Conservation (phyloP, 2,797 vertebrate genomes). For the Pseudochromis fuscus region DNA sequence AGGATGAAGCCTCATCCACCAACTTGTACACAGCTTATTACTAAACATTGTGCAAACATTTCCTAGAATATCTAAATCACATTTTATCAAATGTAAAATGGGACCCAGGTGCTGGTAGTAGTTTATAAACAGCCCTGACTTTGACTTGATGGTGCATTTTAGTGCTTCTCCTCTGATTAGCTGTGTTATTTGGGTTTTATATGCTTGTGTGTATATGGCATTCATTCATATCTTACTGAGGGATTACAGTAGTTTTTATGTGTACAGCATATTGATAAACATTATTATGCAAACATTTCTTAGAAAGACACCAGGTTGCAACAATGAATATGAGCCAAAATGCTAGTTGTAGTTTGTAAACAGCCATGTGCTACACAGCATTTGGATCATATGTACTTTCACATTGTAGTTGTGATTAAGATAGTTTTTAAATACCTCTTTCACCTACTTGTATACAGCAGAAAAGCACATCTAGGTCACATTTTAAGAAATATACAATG, state of each 20-base stretch:
- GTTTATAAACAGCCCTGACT: not conserved
- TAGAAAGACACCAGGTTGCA: not conserved
- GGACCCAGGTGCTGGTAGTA: not conserved
- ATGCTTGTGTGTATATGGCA: not conserved
- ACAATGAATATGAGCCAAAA: no score
- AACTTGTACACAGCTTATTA: no score
- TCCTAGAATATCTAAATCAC: no score
- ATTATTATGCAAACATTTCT: not conserved
- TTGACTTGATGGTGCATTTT: not conserved
- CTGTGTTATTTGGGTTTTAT: no score
- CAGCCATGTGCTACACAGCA: no score
- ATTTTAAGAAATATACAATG: not conserved
- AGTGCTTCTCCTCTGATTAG: not conserved
- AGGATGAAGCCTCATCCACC: no score
- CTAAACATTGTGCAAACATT: no score
- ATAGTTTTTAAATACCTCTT: no score
- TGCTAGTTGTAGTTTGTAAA: no score
- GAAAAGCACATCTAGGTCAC: not conserved
- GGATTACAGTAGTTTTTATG: not conserved
- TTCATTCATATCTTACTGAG: not conserved
- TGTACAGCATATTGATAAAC: not conserved
- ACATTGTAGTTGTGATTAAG: no score
- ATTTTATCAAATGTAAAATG: not conserved
- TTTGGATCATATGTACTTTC: no score
- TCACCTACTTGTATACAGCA: no score